phyloP scores from a whole-genome alignment of 2,888 invertebrate genomes.

The Aphodius granarius region DNA sequence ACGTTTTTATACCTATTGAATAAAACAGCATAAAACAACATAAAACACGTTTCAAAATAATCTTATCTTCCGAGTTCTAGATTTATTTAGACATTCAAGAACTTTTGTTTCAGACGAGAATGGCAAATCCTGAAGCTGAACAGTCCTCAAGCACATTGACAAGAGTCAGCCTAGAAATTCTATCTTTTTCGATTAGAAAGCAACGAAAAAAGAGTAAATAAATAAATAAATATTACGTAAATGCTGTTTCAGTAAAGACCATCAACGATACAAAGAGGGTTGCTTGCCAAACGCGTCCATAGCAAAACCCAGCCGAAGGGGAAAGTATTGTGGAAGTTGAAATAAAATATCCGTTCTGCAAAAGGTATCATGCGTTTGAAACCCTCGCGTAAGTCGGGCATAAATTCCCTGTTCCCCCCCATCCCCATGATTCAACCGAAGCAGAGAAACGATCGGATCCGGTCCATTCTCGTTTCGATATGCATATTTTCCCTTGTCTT shows the following conservation, averaged over 20 bases:
- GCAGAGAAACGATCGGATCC: background rate
- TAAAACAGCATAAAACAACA: too few relatives aligned
- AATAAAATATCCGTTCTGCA: background rate
- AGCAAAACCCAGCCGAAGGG: background rate
- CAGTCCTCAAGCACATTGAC: too few relatives aligned
- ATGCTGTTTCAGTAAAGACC: background rate
- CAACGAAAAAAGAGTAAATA: too few relatives aligned
- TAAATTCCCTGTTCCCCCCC: background rate
- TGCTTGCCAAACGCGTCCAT: background rate
- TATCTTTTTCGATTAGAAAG: too few relatives aligned
- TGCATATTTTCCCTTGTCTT: background rate
- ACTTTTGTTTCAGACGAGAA: too few relatives aligned
- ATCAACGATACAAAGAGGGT: background rate
- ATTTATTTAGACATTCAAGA: too few relatives aligned
- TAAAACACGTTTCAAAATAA: too few relatives aligned
- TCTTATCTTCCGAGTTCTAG: too few relatives aligned
- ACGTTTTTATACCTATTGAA: too few relatives aligned
- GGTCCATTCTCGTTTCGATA: background rate
- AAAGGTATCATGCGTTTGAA: background rate
- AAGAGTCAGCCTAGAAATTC: too few relatives aligned
- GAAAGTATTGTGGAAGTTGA: background rate
- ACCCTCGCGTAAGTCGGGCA: background rate
- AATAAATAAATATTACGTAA: too few relatives aligned
- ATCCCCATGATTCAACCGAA: background rate
- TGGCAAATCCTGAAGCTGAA: too few relatives aligned